A percentile compares a stretch with the other conserved stretches of the same genome.
Conservation (phyloP, 2,888 invertebrate species). For the Chelonus formosanus region DNA sequence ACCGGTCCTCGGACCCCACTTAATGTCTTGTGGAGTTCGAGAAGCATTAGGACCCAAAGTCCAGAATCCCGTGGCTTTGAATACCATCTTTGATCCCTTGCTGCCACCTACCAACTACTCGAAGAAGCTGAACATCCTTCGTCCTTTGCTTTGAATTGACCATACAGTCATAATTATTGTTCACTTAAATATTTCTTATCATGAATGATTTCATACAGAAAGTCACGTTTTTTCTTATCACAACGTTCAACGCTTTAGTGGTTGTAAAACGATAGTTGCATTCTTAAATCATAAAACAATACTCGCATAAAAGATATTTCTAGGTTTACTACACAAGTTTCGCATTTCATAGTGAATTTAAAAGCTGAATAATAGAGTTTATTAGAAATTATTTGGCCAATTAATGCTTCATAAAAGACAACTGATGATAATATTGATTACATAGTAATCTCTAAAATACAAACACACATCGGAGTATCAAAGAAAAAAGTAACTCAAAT, state of each 20-base stretch:
- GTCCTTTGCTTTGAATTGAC: neutral
- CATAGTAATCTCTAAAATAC: neutral
- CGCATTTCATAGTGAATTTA: no score
- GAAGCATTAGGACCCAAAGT: neutral
- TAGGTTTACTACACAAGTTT: no score
- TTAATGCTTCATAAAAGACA: neutral
- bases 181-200: no score
- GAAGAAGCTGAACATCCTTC: neutral
- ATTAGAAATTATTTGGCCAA: neutral
- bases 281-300: no score
- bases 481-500: neutral
- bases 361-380: neutral
- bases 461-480: no score
- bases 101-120: slow-evolving; percentile 24
- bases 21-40: neutral
- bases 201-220: no score
- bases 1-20: slow-evolving; percentile 37
- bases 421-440: neutral
- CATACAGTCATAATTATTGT: neutral
- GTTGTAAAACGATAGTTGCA: no score
- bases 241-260: no score
- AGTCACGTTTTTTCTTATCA: no score
- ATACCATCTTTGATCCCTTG: neutral
- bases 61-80: neutral
- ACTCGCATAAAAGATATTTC: no score